Evolutionary conservation across 2,797 vertebrate genomes (phyloP).

Genomic region (Macrochelys suwanniensis): DNA sequence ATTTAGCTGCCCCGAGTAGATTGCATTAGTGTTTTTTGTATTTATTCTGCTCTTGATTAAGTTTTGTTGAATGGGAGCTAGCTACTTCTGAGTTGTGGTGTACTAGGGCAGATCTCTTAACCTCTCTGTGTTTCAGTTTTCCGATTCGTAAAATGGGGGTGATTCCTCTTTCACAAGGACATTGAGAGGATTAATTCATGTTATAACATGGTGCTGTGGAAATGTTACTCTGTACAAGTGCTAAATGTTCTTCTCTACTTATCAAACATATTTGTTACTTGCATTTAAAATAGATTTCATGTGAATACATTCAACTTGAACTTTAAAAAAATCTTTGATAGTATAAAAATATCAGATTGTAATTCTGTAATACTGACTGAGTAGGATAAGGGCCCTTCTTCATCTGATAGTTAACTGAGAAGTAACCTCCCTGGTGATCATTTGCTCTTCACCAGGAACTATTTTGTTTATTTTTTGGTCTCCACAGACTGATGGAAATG

Average conservation of each 20-base stretch:
- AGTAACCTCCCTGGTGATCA: background rate
- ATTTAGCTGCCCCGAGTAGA: background rate
- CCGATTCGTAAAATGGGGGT: background rate
- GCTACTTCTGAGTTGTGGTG: conserved; percentile 25
- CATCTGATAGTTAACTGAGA: background rate
- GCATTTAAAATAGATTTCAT: conserved; percentile 37
- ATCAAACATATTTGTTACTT: conserved; percentile 16
- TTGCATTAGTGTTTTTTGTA: background rate
- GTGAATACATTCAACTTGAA: background rate
- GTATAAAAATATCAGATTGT: background rate
- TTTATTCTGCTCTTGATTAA: background rate
- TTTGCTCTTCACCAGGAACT: background rate
- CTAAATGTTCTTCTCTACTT: conserved; percentile 35
- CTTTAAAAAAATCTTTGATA: conserved; percentile 4
- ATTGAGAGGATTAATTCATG: conserved; percentile 27
- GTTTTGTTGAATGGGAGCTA: conserved; percentile 18
- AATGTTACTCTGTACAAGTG: background rate
- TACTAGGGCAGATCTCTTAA: background rate
- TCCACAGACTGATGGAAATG: background rate
- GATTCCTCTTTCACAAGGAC: conserved; percentile 12
- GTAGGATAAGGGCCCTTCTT: background rate
- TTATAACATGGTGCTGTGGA: conserved; percentile 37
- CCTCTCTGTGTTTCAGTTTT: conserved; percentile 8
- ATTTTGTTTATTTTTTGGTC: background rate
- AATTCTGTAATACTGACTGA: background rate